Conservation (phyloP, 1,140 invertebrate genomes). For the Amyelois transitella region DNA sequence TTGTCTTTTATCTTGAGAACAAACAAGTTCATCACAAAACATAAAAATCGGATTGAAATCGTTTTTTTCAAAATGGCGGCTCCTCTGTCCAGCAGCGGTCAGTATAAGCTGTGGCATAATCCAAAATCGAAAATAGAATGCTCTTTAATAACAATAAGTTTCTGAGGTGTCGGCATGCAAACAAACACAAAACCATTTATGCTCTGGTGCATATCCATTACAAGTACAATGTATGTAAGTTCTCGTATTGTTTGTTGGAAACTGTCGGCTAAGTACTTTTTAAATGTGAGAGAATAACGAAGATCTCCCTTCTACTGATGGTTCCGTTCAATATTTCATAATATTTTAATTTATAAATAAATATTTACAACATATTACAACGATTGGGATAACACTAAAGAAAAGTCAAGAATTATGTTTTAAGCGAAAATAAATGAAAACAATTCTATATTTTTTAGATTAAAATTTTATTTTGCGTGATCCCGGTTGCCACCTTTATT, state of each 20-base stretch:
- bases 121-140: constrained; percentile 4
- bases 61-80: constrained; percentile 7
- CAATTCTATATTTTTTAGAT: too few species aligned
- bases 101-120: too few species aligned
- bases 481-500: too few species aligned
- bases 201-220: constrained; percentile 64
- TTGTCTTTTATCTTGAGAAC: too few species aligned
- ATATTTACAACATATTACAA: too few species aligned
- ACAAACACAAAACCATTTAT: constrained; percentile 37
- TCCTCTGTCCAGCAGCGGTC: neutral
- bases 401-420: too few species aligned
- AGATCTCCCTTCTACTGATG: neutral
- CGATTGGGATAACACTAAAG: too few species aligned
- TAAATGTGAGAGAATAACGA: too few species aligned
- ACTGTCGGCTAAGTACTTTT: neutral
- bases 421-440: too few species aligned
- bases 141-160: constrained; percentile 19
- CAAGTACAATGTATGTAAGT: constrained; percentile 47
- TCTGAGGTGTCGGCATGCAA: constrained; percentile 32
- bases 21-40: neutral
- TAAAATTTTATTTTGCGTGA: too few species aligned
- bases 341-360: too few species aligned
- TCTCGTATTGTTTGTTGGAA: constrained; percentile 10
- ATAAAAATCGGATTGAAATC: constrained; percentile 4
- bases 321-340: neutral